Percentiles rank a stretch among this genome's conserved stretches.
Evolutionary conservation across 92 coral and sea anemone genomes (phyloP).

Genomic region (Pocillopora grandis): DNA sequence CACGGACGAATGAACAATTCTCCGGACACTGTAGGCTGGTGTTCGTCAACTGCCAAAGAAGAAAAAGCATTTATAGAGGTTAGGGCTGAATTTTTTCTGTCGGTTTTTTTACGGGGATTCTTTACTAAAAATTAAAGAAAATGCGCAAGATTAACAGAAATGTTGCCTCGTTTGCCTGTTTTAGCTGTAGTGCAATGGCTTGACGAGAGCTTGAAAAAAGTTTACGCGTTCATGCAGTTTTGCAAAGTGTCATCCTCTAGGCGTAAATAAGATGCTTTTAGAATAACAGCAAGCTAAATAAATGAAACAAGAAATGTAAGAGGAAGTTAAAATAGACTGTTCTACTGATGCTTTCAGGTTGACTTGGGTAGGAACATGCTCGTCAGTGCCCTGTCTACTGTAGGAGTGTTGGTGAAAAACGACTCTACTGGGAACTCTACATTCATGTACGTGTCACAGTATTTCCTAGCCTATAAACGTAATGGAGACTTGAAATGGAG

Average conservation of each 20-base stretch:
- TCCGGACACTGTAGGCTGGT: constrained; percentile 72
- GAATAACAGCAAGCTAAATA: no score
- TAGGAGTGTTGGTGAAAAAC: constrained; percentile 73
- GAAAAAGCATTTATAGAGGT: constrained; percentile 71
- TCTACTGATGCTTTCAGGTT: constrained; percentile 21
- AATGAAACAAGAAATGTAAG: no score
- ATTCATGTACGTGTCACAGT: constrained; percentile 64
- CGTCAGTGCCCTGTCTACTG: constrained; percentile 68
- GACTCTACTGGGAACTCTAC: constrained; percentile 51
- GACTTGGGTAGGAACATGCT: constrained; percentile 80
- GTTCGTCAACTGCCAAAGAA: constrained; percentile 57
- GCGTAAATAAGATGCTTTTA: no score
- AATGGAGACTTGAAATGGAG: constrained; percentile 73
- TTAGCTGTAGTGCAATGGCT: no score
- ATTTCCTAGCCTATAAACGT: constrained; percentile 74
- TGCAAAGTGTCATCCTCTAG: no score
- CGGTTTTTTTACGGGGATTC: not conserved
- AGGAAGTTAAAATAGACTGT: not conserved
- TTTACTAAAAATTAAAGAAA: no score
- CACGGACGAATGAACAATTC: constrained; percentile 57
- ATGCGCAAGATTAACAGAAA: no score
- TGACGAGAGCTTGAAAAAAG: no score
- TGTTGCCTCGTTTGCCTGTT: no score
- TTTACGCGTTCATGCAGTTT: no score
- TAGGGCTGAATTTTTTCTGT: not conserved